These are phyloP conservation scores for Sus cebifrons DNA, from an alignment of 2,797 vertebrate species.

Conservation along the genomic window DNA sequence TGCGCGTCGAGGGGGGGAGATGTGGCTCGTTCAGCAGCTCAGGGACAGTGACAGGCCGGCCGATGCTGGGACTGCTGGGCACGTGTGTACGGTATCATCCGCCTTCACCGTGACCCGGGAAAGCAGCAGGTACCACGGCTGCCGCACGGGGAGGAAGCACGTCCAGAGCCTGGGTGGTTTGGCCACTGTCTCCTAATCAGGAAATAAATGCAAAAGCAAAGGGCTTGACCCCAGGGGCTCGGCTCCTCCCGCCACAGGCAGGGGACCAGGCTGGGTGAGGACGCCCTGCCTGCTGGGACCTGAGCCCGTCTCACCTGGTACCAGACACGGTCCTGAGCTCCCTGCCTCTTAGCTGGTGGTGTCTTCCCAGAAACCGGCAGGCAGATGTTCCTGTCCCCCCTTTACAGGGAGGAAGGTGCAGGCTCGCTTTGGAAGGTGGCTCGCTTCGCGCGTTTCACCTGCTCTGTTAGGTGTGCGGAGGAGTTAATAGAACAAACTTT, in stretches of 20 bases:
- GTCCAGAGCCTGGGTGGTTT: not conserved
- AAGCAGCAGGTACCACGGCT: not conserved
- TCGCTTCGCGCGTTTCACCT: not conserved
- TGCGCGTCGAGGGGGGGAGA: accelerated
- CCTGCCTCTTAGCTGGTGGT: accelerated
- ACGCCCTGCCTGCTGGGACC: accelerated
- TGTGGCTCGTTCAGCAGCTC: accelerated
- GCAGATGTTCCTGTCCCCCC: not conserved
- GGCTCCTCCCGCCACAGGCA: not conserved
- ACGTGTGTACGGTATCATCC: accelerated
- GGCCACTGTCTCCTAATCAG: not conserved
- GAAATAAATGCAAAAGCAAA: accelerated
- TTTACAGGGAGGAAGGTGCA: not conserved
- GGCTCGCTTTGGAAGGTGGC: accelerated
- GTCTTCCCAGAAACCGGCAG: accelerated
- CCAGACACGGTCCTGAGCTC: not conserved
- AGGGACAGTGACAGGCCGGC: accelerated
- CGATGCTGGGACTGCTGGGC: accelerated
- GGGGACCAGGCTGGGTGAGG: accelerated
- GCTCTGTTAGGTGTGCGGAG: not conserved
- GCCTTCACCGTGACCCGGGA: not conserved
- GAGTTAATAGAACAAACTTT: not conserved
- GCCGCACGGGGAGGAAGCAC: not conserved
- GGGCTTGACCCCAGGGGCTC: not conserved
- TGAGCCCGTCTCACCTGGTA: accelerated